Conservation (phyloP, 2,888 invertebrate genomes). For the Microctonus hyperodae region DNA sequence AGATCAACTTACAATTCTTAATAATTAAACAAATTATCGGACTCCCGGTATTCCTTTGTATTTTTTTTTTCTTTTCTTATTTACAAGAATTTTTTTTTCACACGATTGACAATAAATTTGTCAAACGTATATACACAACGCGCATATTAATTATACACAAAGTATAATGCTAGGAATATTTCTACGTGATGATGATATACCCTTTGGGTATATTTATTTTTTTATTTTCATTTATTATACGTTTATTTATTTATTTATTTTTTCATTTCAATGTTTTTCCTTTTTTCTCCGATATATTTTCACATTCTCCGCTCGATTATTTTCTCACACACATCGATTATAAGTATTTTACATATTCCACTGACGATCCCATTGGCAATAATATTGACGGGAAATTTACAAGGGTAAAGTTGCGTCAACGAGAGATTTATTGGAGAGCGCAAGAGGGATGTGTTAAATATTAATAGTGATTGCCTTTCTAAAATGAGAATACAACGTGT, state of each 20-base stretch:
- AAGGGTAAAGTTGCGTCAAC: background rate
- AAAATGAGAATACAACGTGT: background rate
- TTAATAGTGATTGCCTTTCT: background rate
- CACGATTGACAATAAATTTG: background rate
- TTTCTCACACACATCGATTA: slow-evolving; percentile 15
- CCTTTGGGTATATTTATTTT: background rate
- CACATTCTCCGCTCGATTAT: background rate
- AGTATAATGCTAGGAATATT: slow-evolving; percentile 1
- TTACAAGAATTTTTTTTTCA: background rate
- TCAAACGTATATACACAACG: background rate
- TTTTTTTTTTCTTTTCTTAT: slow-evolving; percentile 14
- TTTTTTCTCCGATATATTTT: slow-evolving; percentile 2
- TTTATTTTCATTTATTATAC: background rate
- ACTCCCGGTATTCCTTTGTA: slow-evolving; percentile 29
- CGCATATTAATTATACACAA: background rate
- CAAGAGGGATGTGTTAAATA: background rate
- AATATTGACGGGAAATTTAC: background rate
- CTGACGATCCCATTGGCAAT: slow-evolving; percentile 15
- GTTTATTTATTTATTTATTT: background rate
- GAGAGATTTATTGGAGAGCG: background rate
- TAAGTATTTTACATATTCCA: slow-evolving; percentile 2
- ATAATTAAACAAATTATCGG: slow-evolving; percentile 12
- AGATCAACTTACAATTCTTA: slow-evolving; percentile 55
- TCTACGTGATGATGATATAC: slow-evolving; percentile 6
- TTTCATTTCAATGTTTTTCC: too few species aligned